Base-by-base conservation (phyloP, 2,888 invertebrate genomes). In the Hetaerina titia region DNA sequence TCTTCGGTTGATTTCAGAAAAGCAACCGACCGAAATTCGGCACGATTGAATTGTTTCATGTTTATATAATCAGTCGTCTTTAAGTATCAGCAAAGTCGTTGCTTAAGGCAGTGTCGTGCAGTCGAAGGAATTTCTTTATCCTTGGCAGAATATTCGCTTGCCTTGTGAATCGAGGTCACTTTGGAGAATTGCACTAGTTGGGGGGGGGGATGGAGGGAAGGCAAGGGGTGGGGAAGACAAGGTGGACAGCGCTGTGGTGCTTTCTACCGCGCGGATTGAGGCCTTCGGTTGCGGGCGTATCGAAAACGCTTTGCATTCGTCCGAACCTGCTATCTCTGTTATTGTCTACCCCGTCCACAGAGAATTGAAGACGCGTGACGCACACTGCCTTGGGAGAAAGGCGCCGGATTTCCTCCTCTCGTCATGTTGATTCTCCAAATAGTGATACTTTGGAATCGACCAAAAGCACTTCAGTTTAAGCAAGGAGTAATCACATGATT, bases 81-180 rank as follows among this genome's bases (percentile, higher is more conserved):
- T 15, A 45, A 45, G 22, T 11, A 31, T 31, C 13, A 31, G 81
- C 15, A 25, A 31, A 13, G 81, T 15, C 81, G 8, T 8, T 31
- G 31, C 31, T 31, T 13, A 7, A 6, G n/a, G 81, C 31, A 11
- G 11, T 31, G 25, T 19, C 81, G 25, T 31, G 81, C 4, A 60
- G 60, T 60, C 11, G 60, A 15, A 81, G 31, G 25, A 15, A 81
- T 15, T 81, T 81, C 19, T 81, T 11, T 31, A 81, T 81, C 81
- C 81, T 81, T 81, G 81, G 81, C 25, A 81, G 81, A 31, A n/a
- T 22, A n/a, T 31, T 25, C 81, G 22, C 81, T 81, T n/a, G 81
- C 81, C 22, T 31, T 81, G 81, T 31, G 81, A 81, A 81, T 81
- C 81, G 81, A 81, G 81, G 81, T 81, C 81, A 81, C 31, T 22